Base-by-base conservation (phyloP, 2,888 invertebrate genomes). In the Mechanitis messenoides region DNA sequence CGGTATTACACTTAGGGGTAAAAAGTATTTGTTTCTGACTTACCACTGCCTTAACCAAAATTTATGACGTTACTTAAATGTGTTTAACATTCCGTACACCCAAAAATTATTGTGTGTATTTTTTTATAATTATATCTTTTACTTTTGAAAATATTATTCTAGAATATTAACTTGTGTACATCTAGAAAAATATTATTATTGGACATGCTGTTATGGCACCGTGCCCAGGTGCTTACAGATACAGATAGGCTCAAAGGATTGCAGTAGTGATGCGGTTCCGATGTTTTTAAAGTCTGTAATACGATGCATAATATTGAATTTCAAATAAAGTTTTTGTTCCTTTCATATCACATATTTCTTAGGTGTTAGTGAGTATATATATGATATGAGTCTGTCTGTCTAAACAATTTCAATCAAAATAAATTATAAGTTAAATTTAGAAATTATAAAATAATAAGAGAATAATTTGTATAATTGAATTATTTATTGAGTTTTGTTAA, bases 251-350 rank as follows among this genome's bases (percentile, higher is more conserved):
- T 50, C 50, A 50, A 50, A 50, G 50, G 50, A 28, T 50, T 31
- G 50, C 50, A 50, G 50, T 31, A 31, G 31, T 50, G 50, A 31
- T 50, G 31, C 50, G 50, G 50, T 28, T 6, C 5, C 50, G 31
- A 50, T 50, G 31, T 50, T 50, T 50, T 50, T 50, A 50, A 50
- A 31, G 50, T 50, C 50, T 50, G 28, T 31, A 50, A 50, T 50
- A 31, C 42, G 42, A 42, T 42, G 42, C 9, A 42, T 9, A 42
- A 42, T 42, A 42, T 42, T 50, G 50, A 31, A 50, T 50, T 50
- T 50, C 31, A 50, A 42, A 42, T 42, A 7, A 42, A 42, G 11
- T 11, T 35, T 9, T 42, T 9, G 6, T 9, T 42, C 6, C 1
- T 11, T 9, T 3, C 3, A 42, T 42, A 9, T 42, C 6, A 9